Percentiles rank a stretch among this genome's conserved stretches.
Conservation (phyloP, 2,797 vertebrate genomes). For the Pseudotriccus pelzelni region DNA sequence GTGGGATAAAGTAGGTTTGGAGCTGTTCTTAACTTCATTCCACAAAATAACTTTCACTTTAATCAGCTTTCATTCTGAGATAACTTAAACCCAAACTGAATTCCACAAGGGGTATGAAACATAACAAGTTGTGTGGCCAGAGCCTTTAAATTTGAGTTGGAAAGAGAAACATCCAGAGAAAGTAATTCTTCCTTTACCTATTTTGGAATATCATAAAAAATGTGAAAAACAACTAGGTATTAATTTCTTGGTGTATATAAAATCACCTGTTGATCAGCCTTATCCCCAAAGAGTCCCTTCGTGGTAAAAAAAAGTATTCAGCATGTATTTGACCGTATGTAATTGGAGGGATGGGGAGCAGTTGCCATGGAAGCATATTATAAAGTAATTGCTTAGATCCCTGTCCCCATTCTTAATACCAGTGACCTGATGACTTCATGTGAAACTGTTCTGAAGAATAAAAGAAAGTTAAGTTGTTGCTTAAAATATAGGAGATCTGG, state of each 20-base stretch:
- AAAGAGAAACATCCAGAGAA: background rate
- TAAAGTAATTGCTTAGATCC: background rate
- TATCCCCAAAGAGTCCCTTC: background rate
- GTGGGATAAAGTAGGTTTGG: background rate
- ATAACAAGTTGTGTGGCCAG: background rate
- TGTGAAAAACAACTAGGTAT: background rate
- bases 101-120: background rate
- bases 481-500: background rate
- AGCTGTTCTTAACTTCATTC: background rate
- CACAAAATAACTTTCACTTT: background rate
- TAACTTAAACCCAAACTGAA: background rate
- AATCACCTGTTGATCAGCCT: background rate
- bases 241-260: background rate
- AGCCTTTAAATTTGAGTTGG: background rate
- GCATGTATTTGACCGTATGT: background rate
- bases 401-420: background rate
- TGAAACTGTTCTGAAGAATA: background rate
- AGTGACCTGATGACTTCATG: background rate
- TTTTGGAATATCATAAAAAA: background rate
- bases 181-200: background rate
- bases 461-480: background rate
- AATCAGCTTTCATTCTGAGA: background rate
- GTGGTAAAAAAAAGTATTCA: background rate
- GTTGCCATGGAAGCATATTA: background rate
- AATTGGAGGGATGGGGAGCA: background rate